phyloP scores from a whole-genome alignment of 2,113 vertebrate genomes.

The Albula goreensis region DNA sequence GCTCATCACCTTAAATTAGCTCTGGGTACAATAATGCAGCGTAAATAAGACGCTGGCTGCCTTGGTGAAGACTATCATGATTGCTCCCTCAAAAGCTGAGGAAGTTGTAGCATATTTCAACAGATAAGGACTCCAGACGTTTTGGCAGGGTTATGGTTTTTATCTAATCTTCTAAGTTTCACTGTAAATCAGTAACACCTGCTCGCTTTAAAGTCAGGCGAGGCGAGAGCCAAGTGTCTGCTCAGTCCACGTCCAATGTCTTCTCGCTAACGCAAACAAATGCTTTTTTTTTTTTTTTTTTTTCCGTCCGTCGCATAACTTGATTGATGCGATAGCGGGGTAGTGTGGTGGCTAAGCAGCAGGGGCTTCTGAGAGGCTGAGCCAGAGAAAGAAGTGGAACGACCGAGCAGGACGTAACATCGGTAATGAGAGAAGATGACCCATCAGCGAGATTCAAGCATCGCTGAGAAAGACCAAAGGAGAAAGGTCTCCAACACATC shows the following conservation, averaged over 20 bases:
- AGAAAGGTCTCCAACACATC: too few relatives aligned
- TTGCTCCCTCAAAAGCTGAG: background rate
- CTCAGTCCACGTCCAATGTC: background rate
- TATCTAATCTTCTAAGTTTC: background rate
- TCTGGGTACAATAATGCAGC: background rate
- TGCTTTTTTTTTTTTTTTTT: background rate
- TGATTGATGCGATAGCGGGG: background rate
- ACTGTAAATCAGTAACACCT: conserved; percentile 3
- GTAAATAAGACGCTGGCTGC: background rate
- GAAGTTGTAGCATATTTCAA: conserved; percentile 8
- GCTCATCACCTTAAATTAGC: background rate
- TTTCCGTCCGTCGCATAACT: background rate
- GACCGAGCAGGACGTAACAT: too few relatives aligned
- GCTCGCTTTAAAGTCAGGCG: background rate
- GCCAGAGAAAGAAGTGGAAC: too few relatives aligned
- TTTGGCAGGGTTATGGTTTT: background rate
- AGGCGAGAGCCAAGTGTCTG: background rate
- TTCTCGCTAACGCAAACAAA: background rate
- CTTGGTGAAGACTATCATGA: background rate
- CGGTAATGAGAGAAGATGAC: too few relatives aligned
- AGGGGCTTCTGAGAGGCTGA: too few relatives aligned
- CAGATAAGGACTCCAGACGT: conserved; percentile 1
- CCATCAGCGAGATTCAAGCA: too few relatives aligned
- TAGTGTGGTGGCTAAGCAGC: too few relatives aligned
- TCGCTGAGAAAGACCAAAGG: too few relatives aligned